A percentile compares a stretch with the other conserved stretches of the same genome.
These are phyloP conservation scores for Colaptes auratus DNA, from an alignment of 2,113 vertebrate species.

Conservation along the genomic window DNA sequence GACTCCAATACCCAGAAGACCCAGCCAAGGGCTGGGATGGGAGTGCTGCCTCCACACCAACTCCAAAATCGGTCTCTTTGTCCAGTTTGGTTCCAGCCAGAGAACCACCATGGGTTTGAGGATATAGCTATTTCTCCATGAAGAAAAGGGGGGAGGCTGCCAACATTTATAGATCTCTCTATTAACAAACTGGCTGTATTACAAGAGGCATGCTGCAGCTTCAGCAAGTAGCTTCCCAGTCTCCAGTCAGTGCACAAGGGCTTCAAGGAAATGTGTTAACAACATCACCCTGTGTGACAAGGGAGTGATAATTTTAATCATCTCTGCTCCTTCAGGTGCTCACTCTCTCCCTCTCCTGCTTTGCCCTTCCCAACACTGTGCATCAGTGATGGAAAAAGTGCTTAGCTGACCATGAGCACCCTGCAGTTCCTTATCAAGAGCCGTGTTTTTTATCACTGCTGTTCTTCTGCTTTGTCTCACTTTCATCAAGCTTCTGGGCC, in stretches of 20 bases:
- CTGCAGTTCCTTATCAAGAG: background rate
- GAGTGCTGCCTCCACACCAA: background rate
- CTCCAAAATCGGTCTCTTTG: rapidly evolving
- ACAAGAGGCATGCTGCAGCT: background rate
- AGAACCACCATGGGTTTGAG: background rate
- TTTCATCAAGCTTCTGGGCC: background rate
- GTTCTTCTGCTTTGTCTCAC: conserved; percentile 16
- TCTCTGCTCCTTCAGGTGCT: conserved; percentile 20
- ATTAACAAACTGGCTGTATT: background rate
- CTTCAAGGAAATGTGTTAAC: background rate
- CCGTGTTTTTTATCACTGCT: background rate
- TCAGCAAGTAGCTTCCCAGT: background rate
- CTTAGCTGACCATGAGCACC: background rate
- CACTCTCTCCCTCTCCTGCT: background rate
- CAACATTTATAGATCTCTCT: background rate
- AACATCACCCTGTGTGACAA: background rate
- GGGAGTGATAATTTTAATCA: background rate
- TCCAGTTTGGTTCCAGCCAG: background rate
- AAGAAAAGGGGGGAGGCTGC: background rate
- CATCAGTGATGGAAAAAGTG: background rate
- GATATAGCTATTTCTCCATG: background rate
- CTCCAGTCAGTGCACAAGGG: background rate
- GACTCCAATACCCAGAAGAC: rapidly evolving
- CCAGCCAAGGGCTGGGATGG: background rate
- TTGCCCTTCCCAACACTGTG: background rate